Base-by-base conservation (phyloP, 1,140 invertebrate genomes). In the Bactericera cockerelli region DNA sequence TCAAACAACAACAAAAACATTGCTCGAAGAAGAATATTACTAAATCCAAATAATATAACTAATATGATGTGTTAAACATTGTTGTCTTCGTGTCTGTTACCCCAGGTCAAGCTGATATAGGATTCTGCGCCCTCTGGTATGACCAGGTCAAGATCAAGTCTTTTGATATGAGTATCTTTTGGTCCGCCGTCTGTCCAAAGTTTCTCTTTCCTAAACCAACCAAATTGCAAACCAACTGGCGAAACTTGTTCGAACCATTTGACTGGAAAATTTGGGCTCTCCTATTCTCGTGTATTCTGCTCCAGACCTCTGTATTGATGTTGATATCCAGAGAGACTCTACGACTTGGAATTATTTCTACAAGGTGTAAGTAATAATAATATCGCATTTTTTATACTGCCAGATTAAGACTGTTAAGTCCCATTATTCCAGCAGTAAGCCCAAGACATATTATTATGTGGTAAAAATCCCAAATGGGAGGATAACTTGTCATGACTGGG, bases 91-190 rank as follows among this genome's bases (percentile, higher is more conserved):
- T n/a, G n/a, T n/a, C n/a, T n/a, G n/a, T n/a, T n/a, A n/a, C n/a
- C 22, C 4, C n/a, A 49, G 42, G 42, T 16, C 4, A 4, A 6
- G 42, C 42, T 8, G 42, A 49, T 16, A 49, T 49, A 3, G 42
- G 42, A 10, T 49, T 49, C 42, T 16, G n/a, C 22, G 42, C 42
- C n/a, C n/a, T 49, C n/a, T 49, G 42, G 42, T 49, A 49, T 22
- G 42, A 49, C n/a, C 22, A 16, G 19, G 22, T 19, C n/a, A 49
- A 49, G 19, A 16, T 49, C 4, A 49, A 49, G 8, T 49, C n/a
- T 16, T 49, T 49, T n/a, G 42, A 49, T 16, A 49, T 49, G 42
- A 10, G 8, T 3, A 16, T 49, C 4, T 22, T 22, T n/a, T 49
- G 42, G 42, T 19, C n/a, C 19, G 42, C 42, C n/a, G 42, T 49